Evolutionary conservation across 2,888 invertebrate genomes (phyloP), one percentile per base, ranked within the genome.

Genomic region (Nomada goodeniana): DNA sequence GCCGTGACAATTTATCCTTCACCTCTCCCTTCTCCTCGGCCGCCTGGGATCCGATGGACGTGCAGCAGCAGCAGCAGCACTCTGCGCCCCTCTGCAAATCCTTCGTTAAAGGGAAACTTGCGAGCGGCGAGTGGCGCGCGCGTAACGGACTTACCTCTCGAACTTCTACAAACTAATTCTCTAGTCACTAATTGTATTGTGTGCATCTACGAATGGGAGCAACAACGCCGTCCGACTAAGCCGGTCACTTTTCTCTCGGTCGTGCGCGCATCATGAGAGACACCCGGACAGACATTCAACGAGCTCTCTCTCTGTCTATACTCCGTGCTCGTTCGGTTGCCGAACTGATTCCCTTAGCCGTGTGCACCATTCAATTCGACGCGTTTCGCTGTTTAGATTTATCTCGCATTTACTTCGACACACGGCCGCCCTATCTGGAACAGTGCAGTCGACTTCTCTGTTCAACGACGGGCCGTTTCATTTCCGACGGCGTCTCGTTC

Each of bases 181-280:
- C 89, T 92, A 92, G 89, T 91, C 91, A 90, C 90, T 91, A 91
- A 91, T 90, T 83, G 85, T 83, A 89, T 90, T 90, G 92, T 92
- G 92, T 92, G 92, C 92, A 92, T 91, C 92, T 93, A 93, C 92
- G 82, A 89, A 92, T 93, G 92, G 93, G 93, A 93, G 93, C 93
- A 92, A 92, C 93, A 93, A 93, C 92, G 91, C 86, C 88, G 89
- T 80, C 76, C 75, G 80, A 76, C 84, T 59, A 82, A 57, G 61
- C 70, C 69, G 72, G 23, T 76, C 85, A 67, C 76, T 74, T 77
- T 73, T 71, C 70, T 52, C 70, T 70, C 44, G 13, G 26, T 42
- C 23, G 47, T 15, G 64, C 23, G 50, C 23, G 55, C 15, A 20
- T 36, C 29, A 15, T 20, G 52, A 7, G 53, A 42, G 26, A 20